Conservation (phyloP, 2,888 invertebrate species). For the Thalpophila matura region DNA sequence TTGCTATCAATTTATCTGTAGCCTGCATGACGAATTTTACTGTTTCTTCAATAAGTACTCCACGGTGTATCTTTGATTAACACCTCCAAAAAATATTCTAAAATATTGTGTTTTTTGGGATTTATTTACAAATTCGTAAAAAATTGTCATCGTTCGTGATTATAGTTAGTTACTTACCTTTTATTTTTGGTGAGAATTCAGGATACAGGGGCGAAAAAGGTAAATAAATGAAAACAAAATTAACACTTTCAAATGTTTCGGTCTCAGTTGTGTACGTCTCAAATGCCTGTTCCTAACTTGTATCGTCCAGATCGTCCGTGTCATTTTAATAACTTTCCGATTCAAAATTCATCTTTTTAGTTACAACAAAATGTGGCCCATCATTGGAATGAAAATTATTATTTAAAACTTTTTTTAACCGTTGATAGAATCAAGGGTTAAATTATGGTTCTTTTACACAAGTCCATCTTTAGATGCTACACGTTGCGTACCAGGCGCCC, state of each 20-base stretch:
- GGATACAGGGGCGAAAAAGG: slow-evolving; percentile 58
- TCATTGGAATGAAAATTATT: not conserved
- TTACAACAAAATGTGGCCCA: not conserved
- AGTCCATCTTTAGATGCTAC: not conserved
- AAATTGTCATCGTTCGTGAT: not conserved
- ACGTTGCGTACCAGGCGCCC: too few relatives aligned
- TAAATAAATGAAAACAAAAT: slow-evolving; percentile 51
- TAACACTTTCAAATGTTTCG: slow-evolving; percentile 38
- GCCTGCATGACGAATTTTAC: slow-evolving; percentile 37
- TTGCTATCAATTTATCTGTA: slow-evolving; percentile 63
- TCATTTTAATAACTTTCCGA: slow-evolving; percentile 20
- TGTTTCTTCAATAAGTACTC: slow-evolving; percentile 18
- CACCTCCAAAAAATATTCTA: not conserved
- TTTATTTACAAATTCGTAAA: not conserved
- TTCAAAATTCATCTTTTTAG: slow-evolving; percentile 1
- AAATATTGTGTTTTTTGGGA: not conserved
- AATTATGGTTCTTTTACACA: not conserved
- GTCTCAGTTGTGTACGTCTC: slow-evolving; percentile 52
- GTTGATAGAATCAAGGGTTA: not conserved
- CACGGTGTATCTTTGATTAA: slow-evolving; percentile 2
- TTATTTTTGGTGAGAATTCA: slow-evolving; percentile 47
- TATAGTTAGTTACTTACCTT: not conserved
- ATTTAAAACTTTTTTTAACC: not conserved
- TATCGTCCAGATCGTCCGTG: slow-evolving; percentile 48
- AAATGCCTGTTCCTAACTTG: slow-evolving; percentile 51